A percentile compares a stretch with the other conserved stretches of the same genome.
Evolutionary conservation across 2,113 vertebrate genomes (phyloP).

Genomic region (Actinemys pallida): DNA sequence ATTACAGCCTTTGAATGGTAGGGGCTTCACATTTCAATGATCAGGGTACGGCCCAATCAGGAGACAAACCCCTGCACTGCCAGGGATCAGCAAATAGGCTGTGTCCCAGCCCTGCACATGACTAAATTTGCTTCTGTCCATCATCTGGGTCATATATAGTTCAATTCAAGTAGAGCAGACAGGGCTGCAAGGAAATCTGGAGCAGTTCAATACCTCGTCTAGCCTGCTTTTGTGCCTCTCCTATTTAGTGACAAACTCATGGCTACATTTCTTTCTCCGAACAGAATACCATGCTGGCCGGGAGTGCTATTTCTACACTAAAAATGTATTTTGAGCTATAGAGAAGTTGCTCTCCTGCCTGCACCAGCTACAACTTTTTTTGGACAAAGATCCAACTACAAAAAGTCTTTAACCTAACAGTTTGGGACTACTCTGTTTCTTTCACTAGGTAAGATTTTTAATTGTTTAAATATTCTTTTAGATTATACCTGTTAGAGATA

Average conservation of each 20-base stretch:
- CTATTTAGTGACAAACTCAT: conserved; percentile 64
- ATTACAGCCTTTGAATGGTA: conserved; percentile 82
- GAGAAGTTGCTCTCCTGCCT: conserved; percentile 73
- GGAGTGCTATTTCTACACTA: conserved; percentile 67
- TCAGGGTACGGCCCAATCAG: conserved; percentile 87
- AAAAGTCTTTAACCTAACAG: conserved; percentile 70
- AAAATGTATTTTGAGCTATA: conserved; percentile 69
- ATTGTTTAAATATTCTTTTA: conserved; percentile 59
- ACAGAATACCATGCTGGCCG: conserved; percentile 56
- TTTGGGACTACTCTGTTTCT: conserved; percentile 75
- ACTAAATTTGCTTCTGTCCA: conserved; percentile 90
- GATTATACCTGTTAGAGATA: conserved; percentile 63
- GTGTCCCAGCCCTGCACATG: conserved; percentile 82
- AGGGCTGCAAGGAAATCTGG: conserved; percentile 86
- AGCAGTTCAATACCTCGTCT: conserved; percentile 84
- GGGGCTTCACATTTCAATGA: conserved; percentile 87
- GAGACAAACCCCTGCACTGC: conserved; percentile 74
- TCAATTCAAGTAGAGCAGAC: conserved; percentile 87
- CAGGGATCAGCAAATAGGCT: conserved; percentile 83
- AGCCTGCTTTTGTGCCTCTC: conserved; percentile 68
- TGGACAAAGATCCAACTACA: conserved; percentile 74
- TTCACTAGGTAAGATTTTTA: conserved; percentile 78
- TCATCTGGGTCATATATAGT: conserved; percentile 95
- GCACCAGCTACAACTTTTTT: conserved; percentile 69
- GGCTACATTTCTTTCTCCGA: conserved; percentile 48